A percentile compares a stretch with the other conserved stretches of the same genome.
Evolutionary conservation across 2,797 vertebrate genomes (phyloP).

Genomic region (Ispidina lecontei): DNA sequence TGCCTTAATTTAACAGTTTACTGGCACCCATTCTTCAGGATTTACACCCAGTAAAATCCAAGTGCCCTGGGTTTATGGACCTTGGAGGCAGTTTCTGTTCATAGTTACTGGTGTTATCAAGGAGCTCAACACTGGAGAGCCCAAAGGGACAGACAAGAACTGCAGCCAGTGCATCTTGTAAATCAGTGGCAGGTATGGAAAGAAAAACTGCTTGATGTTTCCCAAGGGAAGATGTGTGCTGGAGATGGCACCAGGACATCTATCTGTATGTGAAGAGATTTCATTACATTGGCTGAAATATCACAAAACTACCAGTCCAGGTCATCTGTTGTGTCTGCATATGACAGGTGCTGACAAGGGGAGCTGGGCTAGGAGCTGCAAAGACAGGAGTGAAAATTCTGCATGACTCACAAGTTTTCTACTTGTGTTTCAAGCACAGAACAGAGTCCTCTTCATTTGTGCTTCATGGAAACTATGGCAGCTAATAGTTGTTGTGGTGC

Average conservation of each 20-base stretch:
- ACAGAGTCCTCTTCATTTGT: background rate
- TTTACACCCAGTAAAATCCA: background rate
- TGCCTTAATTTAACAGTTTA: background rate
- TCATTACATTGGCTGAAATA: background rate
- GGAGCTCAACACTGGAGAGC: background rate
- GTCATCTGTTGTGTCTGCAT: no score
- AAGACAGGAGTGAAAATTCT: background rate
- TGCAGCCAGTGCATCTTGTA: background rate
- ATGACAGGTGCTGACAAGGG: background rate
- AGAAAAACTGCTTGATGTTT: background rate
- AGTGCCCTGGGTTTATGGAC: background rate
- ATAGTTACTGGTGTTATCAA: background rate
- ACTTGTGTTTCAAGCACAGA: background rate
- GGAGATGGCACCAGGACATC: background rate
- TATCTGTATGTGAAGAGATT: background rate
- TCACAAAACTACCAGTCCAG: background rate
- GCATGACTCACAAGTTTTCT: background rate
- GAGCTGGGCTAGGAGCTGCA: background rate
- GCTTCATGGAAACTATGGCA: background rate
- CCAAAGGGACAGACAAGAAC: background rate
- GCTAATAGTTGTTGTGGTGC: background rate
- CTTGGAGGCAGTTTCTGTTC: background rate
- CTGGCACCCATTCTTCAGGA: background rate
- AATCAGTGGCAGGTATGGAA: background rate
- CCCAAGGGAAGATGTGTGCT: background rate